Evolutionary conservation across 2,113 vertebrate species (phyloP).

Genomic region (Oncorhynchus tshawytscha): DNA sequence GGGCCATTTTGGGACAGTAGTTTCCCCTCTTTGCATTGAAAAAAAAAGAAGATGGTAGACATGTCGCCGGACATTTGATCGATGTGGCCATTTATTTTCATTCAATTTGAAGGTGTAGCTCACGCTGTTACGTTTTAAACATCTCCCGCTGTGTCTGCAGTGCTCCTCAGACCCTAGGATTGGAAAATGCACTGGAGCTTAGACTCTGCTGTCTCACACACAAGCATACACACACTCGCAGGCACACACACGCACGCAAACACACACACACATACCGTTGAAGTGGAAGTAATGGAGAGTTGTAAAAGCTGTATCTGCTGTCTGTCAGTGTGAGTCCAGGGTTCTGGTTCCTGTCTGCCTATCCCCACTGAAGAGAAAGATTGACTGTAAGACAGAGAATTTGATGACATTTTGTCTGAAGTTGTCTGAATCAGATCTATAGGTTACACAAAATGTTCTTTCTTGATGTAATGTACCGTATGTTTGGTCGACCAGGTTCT

Average conservation of each 20-base stretch:
- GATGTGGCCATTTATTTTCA: slow-evolving; percentile 52
- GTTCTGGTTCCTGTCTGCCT: background rate
- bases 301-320: background rate
- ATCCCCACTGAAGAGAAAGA: background rate
- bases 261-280: background rate
- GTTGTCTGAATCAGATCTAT: no score
- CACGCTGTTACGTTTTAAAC: slow-evolving; percentile 44
- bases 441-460: no score
- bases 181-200: slow-evolving; percentile 6
- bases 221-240: background rate
- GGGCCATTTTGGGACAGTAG: background rate
- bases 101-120: slow-evolving; percentile 36
- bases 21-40: slow-evolving; percentile 24
- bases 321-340: background rate
- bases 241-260: slow-evolving; percentile 5
- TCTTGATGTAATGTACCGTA: no score
- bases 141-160: slow-evolving; percentile 19
- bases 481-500: no score
- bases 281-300: background rate
- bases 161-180: slow-evolving; percentile 4
- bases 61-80: slow-evolving; percentile 37
- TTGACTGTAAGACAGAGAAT: no score
- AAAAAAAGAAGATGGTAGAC: slow-evolving; percentile 15
- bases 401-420: no score
- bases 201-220: background rate